phyloP scores from a whole-genome alignment of 2,797 vertebrate species.

The Cuniculus paca region DNA sequence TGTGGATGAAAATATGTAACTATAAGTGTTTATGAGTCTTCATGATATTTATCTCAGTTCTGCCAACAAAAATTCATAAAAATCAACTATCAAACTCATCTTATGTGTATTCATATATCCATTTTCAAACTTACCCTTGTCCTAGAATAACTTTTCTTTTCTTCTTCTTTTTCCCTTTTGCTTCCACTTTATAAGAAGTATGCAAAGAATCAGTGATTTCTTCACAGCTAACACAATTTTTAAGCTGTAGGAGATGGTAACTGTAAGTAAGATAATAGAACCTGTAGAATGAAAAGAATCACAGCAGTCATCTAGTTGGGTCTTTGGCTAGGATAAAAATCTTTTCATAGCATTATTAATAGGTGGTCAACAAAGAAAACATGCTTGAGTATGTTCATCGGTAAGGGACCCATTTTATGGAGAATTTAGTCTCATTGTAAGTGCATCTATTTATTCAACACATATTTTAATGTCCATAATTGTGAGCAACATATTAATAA shows the following conservation, averaged over 20 bases:
- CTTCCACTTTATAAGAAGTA: not conserved
- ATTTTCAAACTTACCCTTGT: not conserved
- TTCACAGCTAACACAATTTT: not conserved
- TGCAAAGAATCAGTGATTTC: conserved; percentile 24
- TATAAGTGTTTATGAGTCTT: not conserved
- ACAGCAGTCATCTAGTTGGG: not conserved
- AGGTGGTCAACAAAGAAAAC: not conserved
- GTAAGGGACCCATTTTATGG: not conserved
- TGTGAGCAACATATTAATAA: not conserved
- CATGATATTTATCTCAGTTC: not conserved
- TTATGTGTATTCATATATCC: not conserved
- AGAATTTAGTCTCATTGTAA: not conserved
- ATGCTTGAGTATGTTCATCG: not conserved
- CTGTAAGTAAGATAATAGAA: not conserved
- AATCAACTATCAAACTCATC: not conserved
- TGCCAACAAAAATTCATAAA: not conserved
- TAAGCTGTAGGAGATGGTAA: not conserved
- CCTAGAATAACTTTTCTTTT: not conserved
- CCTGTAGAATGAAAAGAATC: not conserved
- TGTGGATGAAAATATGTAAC: not conserved
- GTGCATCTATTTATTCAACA: not conserved
- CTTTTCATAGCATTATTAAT: not conserved
- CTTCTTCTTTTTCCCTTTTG: not conserved
- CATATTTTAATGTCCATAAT: not conserved
- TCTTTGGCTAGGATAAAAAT: not conserved